Evolutionary conservation across 2,888 invertebrate genomes (phyloP).

Genomic region (Dusona sp.): DNA sequence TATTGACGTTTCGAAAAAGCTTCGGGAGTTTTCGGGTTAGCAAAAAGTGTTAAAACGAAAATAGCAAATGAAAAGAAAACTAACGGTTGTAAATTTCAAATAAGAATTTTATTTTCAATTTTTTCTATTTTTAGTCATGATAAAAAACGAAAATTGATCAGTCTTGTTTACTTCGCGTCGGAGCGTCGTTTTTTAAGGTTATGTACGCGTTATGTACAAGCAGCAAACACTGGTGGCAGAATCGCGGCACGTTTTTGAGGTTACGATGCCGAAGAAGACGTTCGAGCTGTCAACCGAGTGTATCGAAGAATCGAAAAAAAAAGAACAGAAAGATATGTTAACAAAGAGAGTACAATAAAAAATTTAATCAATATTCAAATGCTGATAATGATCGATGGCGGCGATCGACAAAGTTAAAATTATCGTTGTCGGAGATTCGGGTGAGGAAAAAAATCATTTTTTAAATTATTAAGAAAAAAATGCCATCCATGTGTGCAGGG

Average conservation of each 20-base stretch:
- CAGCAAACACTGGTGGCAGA: neutral
- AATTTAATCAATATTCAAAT: conserved; percentile 55
- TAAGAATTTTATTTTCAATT: too few species aligned
- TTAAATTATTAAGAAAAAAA: neutral
- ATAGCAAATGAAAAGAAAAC: neutral
- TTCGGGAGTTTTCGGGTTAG: neutral
- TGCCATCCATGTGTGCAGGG: neutral
- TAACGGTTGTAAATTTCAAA: neutral
- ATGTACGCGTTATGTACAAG: neutral
- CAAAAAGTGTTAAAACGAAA: neutral
- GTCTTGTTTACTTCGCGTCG: neutral
- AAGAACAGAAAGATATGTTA: neutral
- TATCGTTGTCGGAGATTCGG: conserved; percentile 96
- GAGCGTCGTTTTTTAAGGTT: neutral
- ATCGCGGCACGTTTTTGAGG: conserved; percentile 3
- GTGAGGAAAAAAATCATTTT: conserved; percentile 84
- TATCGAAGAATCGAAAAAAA: neutral
- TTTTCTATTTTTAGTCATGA: too few species aligned
- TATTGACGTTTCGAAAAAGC: neutral
- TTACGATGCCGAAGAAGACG: conserved; percentile 61
- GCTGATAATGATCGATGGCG: conserved; percentile 87
- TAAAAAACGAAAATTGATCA: neutral
- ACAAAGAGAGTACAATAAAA: conserved; percentile 29
- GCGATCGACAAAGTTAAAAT: conserved; percentile 96
- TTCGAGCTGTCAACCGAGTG: conserved; percentile 53